Base-by-base conservation (phyloP, 2,797 vertebrate species). In the Ptychobarbus kaznakovi region DNA sequence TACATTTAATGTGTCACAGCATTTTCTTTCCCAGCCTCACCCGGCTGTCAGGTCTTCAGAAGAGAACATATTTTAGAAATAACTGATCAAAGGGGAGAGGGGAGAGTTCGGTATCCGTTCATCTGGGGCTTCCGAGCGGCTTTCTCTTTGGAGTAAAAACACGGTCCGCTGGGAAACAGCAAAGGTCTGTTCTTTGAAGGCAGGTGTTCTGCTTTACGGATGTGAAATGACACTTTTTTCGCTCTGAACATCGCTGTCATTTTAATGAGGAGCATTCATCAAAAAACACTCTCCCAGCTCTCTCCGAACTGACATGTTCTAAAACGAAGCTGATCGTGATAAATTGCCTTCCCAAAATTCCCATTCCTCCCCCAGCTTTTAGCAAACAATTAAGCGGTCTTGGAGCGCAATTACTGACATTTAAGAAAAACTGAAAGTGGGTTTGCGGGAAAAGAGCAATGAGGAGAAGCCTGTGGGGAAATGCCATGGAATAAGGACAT, bases 371-470 rank as follows among this genome's bases (percentile, higher is more conserved):
- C 18, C 25, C 8, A 63, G 66, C 38, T 85, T 86, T 85, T 75
- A 80, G 72, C 80, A 32, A 85, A 87, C 91, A 93, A 93, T 94
- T 93, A 94, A 86, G 80, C 75, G 87, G 86, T 92, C 91, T 91
- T 90, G 69, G 77, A 90, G 85, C 81, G 87, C 92, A 91, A 93
- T 92, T 92, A 88, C 83, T n/a, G 77, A 80, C 87, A 77, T 73
- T 63, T 38, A 88, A 85, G 90, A 78, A 51, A 46, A 16, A 38
- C 28, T 44, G 6, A 74, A 86, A 89, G 78, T 22, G 18, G 84
- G 86, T 83, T 87, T 90, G 78, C 79, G 76, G 70, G 83, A 90
- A 74, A 83, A 20, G 81, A 88, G 87, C 88, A 83, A 38, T 42
- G 35, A 49, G 53, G 38, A 35, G 78, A 75, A 81, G 44, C 53